These are phyloP conservation scores for Planococcus citri DNA, from an alignment of 1,140 invertebrate species.

Conservation along the genomic window DNA sequence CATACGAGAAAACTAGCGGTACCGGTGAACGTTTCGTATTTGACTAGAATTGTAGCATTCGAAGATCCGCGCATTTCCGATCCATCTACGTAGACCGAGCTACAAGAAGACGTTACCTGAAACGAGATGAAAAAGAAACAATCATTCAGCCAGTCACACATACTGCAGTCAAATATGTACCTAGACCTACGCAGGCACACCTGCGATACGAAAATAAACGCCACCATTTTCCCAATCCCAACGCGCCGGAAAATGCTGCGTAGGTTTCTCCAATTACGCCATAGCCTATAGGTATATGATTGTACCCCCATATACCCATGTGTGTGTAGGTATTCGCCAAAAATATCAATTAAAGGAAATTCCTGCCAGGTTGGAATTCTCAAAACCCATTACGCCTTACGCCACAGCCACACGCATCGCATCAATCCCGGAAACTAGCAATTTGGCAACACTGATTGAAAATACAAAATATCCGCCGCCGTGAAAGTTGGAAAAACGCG, in stretches of 20 bases:
- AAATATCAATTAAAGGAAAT: background rate
- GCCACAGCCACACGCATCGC: background rate
- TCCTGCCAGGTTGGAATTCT: background rate
- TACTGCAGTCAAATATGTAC: background rate
- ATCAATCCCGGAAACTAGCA: background rate
- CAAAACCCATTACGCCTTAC: background rate
- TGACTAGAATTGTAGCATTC: constrained; percentile 85
- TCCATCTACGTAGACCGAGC: constrained; percentile 91
- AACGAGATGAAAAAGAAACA: background rate
- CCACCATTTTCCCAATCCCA: no score
- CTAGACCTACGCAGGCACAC: no score
- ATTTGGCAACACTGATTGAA: background rate
- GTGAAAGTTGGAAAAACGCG: background rate
- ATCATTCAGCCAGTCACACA: background rate
- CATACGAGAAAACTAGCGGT: constrained; percentile 82
- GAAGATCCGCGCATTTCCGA: constrained; percentile 88
- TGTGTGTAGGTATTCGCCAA: background rate
- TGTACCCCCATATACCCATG: no score
- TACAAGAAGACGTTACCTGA: constrained; percentile 90
- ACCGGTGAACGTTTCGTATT: constrained; percentile 83
- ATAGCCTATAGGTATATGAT: no score
- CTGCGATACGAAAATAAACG: no score
- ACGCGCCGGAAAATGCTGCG: background rate
- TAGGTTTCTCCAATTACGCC: no score
- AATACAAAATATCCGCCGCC: background rate